These are phyloP conservation scores for Ancistrus triradiatus DNA, from an alignment of 2,113 vertebrate species.

Conservation along the genomic window DNA sequence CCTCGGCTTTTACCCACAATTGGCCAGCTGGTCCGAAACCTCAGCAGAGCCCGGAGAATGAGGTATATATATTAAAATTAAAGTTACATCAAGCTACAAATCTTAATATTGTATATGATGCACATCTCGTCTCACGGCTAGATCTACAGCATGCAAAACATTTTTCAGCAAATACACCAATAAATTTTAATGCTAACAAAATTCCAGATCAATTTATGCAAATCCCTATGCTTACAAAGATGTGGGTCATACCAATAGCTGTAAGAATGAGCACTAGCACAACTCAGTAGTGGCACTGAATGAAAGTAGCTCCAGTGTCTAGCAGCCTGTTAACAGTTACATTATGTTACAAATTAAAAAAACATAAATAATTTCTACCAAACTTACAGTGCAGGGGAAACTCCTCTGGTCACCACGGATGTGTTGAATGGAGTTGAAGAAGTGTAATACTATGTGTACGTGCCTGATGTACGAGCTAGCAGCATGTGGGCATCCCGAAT, in stretches of 20 bases:
- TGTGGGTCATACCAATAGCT: not conserved
- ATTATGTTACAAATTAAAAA: not conserved
- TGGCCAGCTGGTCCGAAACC: constrained; percentile 16
- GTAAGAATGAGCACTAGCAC: not conserved
- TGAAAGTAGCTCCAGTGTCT: not conserved
- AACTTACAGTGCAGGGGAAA: constrained; percentile 83
- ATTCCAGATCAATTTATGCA: constrained; percentile 49
- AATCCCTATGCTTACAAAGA: constrained; percentile 41
- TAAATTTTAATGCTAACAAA: too few species aligned
- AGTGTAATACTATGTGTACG: constrained; percentile 37
- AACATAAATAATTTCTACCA: not conserved
- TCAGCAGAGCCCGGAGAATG: constrained; percentile 11
- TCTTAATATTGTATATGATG: too few species aligned
- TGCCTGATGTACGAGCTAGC: constrained; percentile 38
- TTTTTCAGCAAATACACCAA: not conserved
- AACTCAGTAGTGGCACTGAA: too few species aligned
- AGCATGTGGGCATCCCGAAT: constrained; percentile 55
- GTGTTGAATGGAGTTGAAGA: constrained; percentile 61
- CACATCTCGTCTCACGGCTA: too few species aligned
- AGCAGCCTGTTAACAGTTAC: too few species aligned
- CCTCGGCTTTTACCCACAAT: constrained; percentile 40
- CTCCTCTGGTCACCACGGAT: constrained; percentile 79
- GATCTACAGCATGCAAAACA: constrained; percentile 5
- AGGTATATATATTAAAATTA: not conserved
- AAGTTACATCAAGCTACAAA: constrained; percentile 13